Percentiles rank a stretch among this genome's conserved stretches.
Evolutionary conservation across 2,113 vertebrate genomes (phyloP).

Genomic region (Ia io): DNA sequence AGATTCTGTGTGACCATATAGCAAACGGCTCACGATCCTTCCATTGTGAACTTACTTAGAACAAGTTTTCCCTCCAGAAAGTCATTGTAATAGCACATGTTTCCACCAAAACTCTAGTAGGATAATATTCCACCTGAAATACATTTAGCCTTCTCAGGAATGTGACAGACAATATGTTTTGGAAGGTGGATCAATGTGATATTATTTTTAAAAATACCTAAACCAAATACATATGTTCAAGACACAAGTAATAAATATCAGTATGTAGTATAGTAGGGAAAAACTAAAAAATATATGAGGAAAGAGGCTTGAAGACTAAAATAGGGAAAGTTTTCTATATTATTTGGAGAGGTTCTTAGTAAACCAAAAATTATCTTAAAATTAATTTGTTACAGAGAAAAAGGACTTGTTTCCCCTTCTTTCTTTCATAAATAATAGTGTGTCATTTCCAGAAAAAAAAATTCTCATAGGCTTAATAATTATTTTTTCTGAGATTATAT

Average conservation of each 20-base stretch:
- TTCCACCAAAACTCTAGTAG: neutral
- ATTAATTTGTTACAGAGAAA: neutral
- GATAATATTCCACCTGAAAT: neutral
- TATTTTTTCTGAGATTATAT: neutral
- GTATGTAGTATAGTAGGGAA: neutral
- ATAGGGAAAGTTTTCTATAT: neutral
- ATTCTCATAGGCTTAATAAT: neutral
- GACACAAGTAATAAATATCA: neutral
- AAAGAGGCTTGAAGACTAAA: neutral
- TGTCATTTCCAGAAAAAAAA: neutral
- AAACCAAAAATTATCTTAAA: neutral
- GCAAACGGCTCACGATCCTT: neutral
- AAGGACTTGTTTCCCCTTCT: neutral
- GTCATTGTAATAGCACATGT: neutral
- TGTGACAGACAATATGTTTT: neutral
- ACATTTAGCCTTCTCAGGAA: neutral
- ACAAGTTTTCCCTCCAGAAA: neutral
- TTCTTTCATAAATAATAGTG: neutral
- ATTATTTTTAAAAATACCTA: neutral
- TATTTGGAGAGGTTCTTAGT: neutral
- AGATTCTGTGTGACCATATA: neutral
- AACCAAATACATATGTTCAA: slow-evolving; percentile 6
- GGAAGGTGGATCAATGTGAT: neutral
- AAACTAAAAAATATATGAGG: neutral
- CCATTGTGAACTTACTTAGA: neutral